Evolutionary conservation across 2,888 invertebrate genomes (phyloP).

Genomic region (Cheilosia soror): DNA sequence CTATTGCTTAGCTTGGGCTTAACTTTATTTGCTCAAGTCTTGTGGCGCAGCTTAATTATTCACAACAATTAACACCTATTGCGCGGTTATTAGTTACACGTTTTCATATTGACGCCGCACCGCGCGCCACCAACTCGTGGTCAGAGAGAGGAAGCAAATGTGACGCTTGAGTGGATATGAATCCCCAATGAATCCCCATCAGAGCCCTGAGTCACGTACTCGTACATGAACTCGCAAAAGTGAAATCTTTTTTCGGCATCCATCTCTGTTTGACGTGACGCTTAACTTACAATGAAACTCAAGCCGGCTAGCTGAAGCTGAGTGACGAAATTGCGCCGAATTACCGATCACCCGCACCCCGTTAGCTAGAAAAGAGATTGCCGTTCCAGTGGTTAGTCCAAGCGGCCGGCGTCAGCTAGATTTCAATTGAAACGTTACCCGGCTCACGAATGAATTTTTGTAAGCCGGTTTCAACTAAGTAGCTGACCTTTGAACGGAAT

Average conservation of each 20-base stretch:
- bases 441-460: conserved; percentile 20
- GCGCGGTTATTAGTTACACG: conserved; percentile 40
- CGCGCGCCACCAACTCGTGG: too few relatives aligned
- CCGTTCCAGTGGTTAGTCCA: conserved; percentile 6
- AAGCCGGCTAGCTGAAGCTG: neutral
- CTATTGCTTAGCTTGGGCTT: neutral
- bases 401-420: neutral
- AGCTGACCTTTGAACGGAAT: conserved; percentile 48
- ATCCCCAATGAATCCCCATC: neutral
- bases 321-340: conserved; percentile 33
- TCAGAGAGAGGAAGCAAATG: conserved; percentile 30
- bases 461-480: conserved; percentile 16
- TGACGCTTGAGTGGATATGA: conserved; percentile 19
- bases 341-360: neutral
- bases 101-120: neutral
- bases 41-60: conserved; percentile 2
- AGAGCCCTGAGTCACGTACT: conserved; percentile 8
- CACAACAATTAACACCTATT: conserved; percentile 45
- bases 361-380: conserved; percentile 18
- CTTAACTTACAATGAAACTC: conserved; percentile 12
- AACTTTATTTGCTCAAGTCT: conserved; percentile 7
- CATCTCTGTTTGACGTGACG: conserved; percentile 6
- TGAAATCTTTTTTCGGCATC: conserved; percentile 26
- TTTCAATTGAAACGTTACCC: conserved; percentile 19
- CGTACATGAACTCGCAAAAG: neutral